A percentile compares a stretch with the other conserved stretches of the same genome.
phyloP scores from a whole-genome alignment of 2,888 invertebrate genomes.

The Drosophila borborema region DNA sequence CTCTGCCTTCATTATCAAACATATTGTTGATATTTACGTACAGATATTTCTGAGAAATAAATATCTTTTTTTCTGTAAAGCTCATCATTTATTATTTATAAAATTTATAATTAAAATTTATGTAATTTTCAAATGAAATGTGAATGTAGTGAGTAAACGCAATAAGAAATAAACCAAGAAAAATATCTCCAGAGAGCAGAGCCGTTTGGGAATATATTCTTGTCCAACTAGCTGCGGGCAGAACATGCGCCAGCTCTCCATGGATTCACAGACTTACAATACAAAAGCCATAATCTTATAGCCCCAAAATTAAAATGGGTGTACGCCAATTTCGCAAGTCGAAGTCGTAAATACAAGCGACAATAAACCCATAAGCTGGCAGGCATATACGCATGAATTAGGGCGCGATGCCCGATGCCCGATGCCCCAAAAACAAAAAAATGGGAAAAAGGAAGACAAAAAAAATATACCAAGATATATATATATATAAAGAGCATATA shows the following conservation, averaged over 20 bases:
- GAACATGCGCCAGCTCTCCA: constrained; percentile 2
- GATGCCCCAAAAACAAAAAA: constrained; percentile 3
- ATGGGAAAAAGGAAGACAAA: constrained; percentile 3
- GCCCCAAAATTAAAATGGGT: constrained; percentile 75
- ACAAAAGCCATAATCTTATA: constrained; percentile 72
- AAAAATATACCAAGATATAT: constrained; percentile 6
- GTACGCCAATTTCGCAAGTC: constrained; percentile 73
- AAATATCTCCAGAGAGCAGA: not conserved
- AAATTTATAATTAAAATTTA: not conserved
- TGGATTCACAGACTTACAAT: constrained; percentile 42
- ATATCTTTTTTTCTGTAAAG: not conserved
- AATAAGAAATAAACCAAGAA: not conserved
- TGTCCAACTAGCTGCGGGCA: constrained; percentile 20
- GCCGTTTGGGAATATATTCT: constrained; percentile 6
- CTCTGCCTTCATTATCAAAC: not conserved
- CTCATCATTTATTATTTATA: not conserved
- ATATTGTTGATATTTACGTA: not conserved
- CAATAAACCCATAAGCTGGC: constrained; percentile 78
- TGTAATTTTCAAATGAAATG: not conserved
- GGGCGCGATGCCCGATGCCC: constrained; percentile 21
- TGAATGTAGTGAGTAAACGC: not conserved
- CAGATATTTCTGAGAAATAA: not conserved
- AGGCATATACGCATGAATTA: constrained; percentile 62
- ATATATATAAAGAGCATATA: constrained; percentile 46
- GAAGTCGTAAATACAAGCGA: constrained; percentile 73